phyloP scores from a whole-genome alignment of 2,888 invertebrate genomes.

The Orchesella flavescens region DNA sequence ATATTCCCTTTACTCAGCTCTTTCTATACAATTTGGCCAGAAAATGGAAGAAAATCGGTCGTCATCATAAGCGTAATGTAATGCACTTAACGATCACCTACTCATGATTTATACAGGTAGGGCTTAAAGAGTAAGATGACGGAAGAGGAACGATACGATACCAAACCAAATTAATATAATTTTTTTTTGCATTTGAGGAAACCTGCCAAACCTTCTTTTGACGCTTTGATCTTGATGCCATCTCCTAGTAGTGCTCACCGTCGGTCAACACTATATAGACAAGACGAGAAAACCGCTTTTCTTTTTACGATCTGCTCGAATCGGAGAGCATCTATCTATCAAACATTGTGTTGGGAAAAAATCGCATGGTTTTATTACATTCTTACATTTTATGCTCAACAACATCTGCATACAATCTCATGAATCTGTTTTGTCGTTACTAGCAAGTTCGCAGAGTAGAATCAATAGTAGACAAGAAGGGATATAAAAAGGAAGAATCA shows the following conservation, averaged over 20 bases:
- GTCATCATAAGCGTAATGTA: too few species aligned
- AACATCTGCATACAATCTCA: neutral
- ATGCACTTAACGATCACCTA: too few species aligned
- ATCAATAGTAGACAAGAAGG: too few species aligned
- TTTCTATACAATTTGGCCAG: too few species aligned
- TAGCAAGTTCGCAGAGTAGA: neutral
- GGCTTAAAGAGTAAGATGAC: too few species aligned
- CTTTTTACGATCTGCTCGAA: neutral
- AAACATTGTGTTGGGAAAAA: neutral
- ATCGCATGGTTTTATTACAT: neutral
- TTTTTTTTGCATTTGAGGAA: conserved; percentile 3
- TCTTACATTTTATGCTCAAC: neutral
- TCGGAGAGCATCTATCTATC: neutral
- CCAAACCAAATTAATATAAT: neutral
- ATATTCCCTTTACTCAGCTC: too few species aligned
- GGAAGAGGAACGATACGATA: too few species aligned
- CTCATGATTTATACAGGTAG: too few species aligned
- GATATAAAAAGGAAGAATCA: too few species aligned
- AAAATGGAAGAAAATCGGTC: too few species aligned
- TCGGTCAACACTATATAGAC: neutral
- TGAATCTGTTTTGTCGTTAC: neutral
- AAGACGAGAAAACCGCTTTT: conserved; percentile 38
- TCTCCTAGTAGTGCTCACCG: neutral
- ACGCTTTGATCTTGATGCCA: neutral
- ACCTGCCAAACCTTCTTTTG: conserved; percentile 17